phyloP scores from a whole-genome alignment of 2,113 vertebrate genomes.

The Plestiodon gilberti region DNA sequence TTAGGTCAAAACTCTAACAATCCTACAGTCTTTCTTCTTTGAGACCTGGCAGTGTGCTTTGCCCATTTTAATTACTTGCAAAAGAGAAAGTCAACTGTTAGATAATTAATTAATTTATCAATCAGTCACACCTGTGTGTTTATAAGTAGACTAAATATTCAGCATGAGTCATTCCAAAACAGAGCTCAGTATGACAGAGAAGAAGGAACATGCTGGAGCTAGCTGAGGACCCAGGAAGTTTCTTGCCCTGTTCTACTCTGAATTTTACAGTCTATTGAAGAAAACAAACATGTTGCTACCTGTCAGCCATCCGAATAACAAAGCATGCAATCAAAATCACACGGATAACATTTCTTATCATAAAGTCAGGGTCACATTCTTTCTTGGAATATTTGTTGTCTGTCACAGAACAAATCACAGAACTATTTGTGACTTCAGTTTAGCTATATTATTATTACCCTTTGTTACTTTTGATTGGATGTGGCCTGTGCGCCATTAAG shows the following conservation, averaged over 20 bases:
- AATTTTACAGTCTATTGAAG: slow-evolving; percentile 27
- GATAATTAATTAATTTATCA: slow-evolving; percentile 31
- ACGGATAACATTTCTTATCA: neutral
- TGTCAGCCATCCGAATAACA: slow-evolving; percentile 43
- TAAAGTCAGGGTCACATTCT: neutral
- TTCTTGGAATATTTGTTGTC: neutral
- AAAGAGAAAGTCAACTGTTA: neutral
- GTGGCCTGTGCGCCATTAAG: slow-evolving; percentile 54
- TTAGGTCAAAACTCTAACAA: neutral
- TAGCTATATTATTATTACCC: slow-evolving; percentile 47
- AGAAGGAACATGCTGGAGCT: slow-evolving; percentile 43
- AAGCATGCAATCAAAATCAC: slow-evolving; percentile 26
- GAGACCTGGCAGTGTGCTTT: neutral
- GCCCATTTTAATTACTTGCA: neutral
- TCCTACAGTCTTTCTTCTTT: neutral
- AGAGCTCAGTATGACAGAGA: neutral
- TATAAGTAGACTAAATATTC: slow-evolving; percentile 46
- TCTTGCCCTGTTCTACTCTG: slow-evolving; percentile 48
- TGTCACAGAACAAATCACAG: neutral
- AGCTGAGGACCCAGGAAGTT: slow-evolving; percentile 43
- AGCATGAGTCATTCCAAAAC: slow-evolving; percentile 58
- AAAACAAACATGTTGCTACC: slow-evolving; percentile 24
- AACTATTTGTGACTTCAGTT: slow-evolving; percentile 41
- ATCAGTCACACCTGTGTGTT: slow-evolving; percentile 24
- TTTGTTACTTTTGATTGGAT: slow-evolving; percentile 53